These are phyloP conservation scores for Hippocampus mohnikei DNA, from an alignment of 2,113 vertebrate species.

Conservation along the genomic window DNA sequence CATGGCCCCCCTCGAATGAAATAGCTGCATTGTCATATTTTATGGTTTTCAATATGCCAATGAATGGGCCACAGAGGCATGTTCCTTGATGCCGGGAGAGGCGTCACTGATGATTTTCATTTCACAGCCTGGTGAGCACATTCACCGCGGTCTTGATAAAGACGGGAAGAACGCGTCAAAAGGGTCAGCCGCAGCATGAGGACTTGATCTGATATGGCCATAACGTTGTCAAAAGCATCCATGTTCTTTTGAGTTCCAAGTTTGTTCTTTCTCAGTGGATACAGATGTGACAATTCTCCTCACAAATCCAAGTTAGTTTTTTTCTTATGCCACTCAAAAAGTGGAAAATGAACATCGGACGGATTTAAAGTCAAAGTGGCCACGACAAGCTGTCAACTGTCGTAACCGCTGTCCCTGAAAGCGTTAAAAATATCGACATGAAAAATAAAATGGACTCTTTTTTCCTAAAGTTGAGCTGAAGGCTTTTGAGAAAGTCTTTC, in stretches of 20 bases:
- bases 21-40: slow-evolving; percentile 58
- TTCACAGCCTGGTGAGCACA: slow-evolving; percentile 66
- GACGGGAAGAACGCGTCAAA: slow-evolving; percentile 16
- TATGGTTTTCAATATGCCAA: slow-evolving; percentile 58
- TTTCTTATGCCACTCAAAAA: not conserved
- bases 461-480: no score
- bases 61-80: slow-evolving; percentile 44
- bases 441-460: no score
- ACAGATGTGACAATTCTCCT: not conserved
- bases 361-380: not conserved
- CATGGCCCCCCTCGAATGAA: slow-evolving; percentile 62
- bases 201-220: slow-evolving; percentile 17
- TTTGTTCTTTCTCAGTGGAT: not conserved
- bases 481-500: no score
- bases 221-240: not conserved
- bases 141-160: slow-evolving; percentile 53
- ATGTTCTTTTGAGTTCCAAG: not conserved
- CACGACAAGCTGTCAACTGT: no score
- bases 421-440: no score
- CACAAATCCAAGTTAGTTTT: not conserved
- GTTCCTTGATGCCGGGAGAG: slow-evolving; percentile 49
- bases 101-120: slow-evolving; percentile 63
- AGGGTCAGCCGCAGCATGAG: slow-evolving; percentile 32
- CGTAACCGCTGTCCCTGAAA: not conserved
- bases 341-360: not conserved